phyloP scores from a whole-genome alignment of 2,797 vertebrate species.

The Sebastes goodei region DNA sequence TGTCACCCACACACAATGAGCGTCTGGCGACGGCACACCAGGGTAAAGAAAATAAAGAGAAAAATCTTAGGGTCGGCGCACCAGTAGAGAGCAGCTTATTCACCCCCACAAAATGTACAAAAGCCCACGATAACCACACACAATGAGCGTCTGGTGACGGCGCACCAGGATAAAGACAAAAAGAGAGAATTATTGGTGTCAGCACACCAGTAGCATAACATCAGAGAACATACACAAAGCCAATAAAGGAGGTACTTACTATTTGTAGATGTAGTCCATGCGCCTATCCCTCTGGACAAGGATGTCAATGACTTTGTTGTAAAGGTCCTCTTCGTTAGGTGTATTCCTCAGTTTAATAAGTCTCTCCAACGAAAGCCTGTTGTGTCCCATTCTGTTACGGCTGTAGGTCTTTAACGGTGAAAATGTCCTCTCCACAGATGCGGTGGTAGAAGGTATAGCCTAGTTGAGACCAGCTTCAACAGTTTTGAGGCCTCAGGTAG shows the following conservation, averaged over 20 bases:
- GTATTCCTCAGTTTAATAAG: neutral
- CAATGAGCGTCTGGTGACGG: neutral
- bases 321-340: neutral
- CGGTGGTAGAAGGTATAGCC: neutral
- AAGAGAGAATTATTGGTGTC: neutral
- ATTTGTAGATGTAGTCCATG: neutral
- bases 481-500: neutral
- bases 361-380: neutral
- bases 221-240: neutral
- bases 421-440: neutral
- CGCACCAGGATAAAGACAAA: neutral
- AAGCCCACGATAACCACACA: neutral
- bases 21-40: too few relatives aligned
- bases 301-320: neutral
- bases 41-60: neutral
- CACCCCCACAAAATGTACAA: neutral
- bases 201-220: neutral
- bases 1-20: too few relatives aligned
- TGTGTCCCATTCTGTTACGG: neutral
- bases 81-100: neutral
- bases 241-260: neutral
- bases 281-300: neutral
- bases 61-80: fast-evolving
- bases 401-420: neutral
- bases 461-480: neutral